Conservation (phyloP, 2,888 invertebrate species). For the Steinernema carpocapsae region DNA sequence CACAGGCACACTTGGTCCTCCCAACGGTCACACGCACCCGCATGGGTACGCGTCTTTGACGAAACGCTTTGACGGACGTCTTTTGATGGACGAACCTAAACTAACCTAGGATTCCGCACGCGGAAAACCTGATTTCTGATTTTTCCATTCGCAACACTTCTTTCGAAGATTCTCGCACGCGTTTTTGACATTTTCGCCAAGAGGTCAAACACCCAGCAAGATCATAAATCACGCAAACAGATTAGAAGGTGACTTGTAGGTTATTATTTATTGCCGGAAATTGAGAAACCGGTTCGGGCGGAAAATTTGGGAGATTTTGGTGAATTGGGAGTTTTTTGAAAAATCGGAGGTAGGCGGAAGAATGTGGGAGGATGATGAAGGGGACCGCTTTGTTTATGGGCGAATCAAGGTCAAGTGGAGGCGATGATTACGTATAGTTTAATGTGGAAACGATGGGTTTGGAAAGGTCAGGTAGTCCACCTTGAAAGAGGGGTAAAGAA, state of each 20-base stretch:
- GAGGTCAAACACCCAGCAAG: not conserved
- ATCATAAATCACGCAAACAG: constrained; percentile 9
- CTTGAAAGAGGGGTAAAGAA: no score
- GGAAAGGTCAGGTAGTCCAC: no score
- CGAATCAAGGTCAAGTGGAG: no score
- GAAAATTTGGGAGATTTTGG: not conserved
- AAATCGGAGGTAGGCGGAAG: not conserved
- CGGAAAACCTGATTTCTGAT: constrained; percentile 13
- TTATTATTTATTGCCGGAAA: constrained; percentile 11
- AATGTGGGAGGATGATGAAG: no score
- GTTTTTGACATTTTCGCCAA: not conserved
- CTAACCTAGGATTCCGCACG: not conserved
- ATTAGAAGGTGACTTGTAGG: not conserved
- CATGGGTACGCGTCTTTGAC: not conserved
- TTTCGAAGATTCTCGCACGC: constrained; percentile 16
- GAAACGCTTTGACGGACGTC: no score
- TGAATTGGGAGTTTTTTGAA: not conserved
- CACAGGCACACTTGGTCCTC: not conserved
- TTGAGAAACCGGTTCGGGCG: not conserved
- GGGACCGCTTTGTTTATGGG: no score
- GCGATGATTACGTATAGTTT: no score
- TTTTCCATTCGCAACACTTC: not conserved
- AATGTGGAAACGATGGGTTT: no score
- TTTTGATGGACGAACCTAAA: constrained; percentile 7
- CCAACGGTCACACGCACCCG: constrained; percentile 25